Evolutionary conservation across 1,140 invertebrate genomes (phyloP).

Genomic region (Stegodyphus mimosarum): DNA sequence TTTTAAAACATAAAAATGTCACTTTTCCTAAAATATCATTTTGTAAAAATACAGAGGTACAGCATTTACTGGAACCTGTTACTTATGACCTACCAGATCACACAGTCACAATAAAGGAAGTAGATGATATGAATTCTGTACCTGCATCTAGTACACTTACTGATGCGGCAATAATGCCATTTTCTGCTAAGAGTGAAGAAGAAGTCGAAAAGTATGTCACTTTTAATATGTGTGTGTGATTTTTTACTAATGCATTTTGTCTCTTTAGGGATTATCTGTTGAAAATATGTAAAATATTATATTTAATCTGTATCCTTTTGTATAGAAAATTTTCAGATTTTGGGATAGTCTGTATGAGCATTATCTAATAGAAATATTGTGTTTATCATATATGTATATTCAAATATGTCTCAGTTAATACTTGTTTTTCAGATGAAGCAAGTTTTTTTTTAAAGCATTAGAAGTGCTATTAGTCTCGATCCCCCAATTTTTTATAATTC

Average conservation of each 20-base stretch:
- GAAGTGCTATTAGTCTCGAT: too few species aligned
- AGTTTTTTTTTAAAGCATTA: too few species aligned
- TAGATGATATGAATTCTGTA: slow-evolving; percentile 4
- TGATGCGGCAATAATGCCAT: neutral
- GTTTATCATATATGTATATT: neutral
- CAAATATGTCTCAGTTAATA: neutral
- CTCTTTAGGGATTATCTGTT: neutral
- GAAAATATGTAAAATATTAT: neutral
- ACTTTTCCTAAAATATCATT: too few species aligned
- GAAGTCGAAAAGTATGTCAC: slow-evolving; percentile 41
- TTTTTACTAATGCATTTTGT: neutral
- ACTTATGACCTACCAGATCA: slow-evolving; percentile 48
- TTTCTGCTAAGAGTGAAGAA: slow-evolving; percentile 5
- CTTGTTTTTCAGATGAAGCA: too few species aligned
- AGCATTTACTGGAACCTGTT: slow-evolving; percentile 34
- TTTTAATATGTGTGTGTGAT: neutral
- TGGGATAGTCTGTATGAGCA: neutral
- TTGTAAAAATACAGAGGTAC: slow-evolving; percentile 7
- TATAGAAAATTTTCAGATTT: neutral
- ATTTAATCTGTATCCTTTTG: neutral
- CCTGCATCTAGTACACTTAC: neutral
- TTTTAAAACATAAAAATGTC: neutral
- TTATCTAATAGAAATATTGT: neutral
- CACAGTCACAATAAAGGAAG: slow-evolving; percentile 46
- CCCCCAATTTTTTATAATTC: too few species aligned